Percentiles rank a stretch among this genome's conserved stretches.
Evolutionary conservation across 2,888 invertebrate species (phyloP).

Genomic region (Didymodactylos carnosus): DNA sequence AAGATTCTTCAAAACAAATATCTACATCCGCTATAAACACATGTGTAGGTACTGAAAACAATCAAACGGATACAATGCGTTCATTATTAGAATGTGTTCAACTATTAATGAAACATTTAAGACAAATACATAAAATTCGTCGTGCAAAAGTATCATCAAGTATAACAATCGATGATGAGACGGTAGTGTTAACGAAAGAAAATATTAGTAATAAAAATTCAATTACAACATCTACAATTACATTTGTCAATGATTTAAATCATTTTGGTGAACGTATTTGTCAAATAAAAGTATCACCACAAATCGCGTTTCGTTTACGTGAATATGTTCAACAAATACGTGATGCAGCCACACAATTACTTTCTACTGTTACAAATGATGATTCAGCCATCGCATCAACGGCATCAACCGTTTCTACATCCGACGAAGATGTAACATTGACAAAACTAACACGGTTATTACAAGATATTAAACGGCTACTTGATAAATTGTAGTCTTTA

Average conservation of each 20-base stretch:
- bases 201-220: background rate
- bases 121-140: background rate
- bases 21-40: background rate
- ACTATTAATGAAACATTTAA: background rate
- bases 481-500: background rate
- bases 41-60: background rate
- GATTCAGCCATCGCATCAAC: background rate
- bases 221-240: background rate
- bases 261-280: background rate
- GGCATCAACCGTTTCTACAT: too few relatives aligned
- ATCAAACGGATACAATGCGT: background rate
- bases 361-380: background rate
- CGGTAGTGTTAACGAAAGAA: too few relatives aligned
- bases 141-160: background rate
- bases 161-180: background rate
- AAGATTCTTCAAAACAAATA: background rate
- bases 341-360: background rate
- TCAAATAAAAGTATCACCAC: background rate
- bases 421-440: too few relatives aligned
- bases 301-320: background rate
- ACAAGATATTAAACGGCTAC: background rate
- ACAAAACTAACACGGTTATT: background rate
- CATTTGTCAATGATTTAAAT: background rate
- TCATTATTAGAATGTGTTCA: background rate
- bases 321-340: background rate